Evolutionary conservation across 2,888 invertebrate species (phyloP).

Genomic region (Drosophila leonis): DNA sequence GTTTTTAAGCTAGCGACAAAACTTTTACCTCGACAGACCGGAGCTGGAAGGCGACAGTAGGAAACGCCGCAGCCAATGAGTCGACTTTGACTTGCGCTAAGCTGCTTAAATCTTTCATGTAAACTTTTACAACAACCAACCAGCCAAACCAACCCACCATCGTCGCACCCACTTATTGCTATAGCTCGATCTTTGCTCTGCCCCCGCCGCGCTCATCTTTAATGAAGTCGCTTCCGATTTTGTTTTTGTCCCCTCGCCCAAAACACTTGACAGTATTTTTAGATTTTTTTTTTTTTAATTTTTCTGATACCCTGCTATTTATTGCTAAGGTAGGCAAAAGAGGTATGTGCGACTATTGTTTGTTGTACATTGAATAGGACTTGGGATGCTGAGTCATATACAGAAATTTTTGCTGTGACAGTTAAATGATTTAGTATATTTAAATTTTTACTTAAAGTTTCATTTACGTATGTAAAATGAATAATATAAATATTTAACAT

Average conservation of each 20-base stretch:
- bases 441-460: no score
- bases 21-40: constrained; percentile 65
- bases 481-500: no score
- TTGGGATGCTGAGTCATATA: no score
- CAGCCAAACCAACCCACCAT: constrained; percentile 7
- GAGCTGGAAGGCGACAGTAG: constrained; percentile 15
- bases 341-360: not conserved
- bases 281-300: not conserved
- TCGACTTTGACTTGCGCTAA: constrained; percentile 71
- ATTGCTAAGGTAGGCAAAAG: no score
- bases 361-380: no score
- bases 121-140: constrained; percentile 63
- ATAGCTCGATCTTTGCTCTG: constrained; percentile 62
- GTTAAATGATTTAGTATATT: no score
- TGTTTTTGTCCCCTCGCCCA: constrained; percentile 8
- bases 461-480: no score
- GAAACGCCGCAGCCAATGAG: constrained; percentile 48
- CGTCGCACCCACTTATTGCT: constrained; percentile 17
- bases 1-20: constrained; percentile 77
- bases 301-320: not conserved
- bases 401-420: no score
- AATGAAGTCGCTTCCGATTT: constrained; percentile 70
- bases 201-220: constrained; percentile 48
- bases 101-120: constrained; percentile 80
- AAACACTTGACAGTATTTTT: constrained; percentile 34